These are phyloP conservation scores for Drosophila anomelani DNA, from an alignment of 2,888 invertebrate genomes.

Conservation along the genomic window DNA sequence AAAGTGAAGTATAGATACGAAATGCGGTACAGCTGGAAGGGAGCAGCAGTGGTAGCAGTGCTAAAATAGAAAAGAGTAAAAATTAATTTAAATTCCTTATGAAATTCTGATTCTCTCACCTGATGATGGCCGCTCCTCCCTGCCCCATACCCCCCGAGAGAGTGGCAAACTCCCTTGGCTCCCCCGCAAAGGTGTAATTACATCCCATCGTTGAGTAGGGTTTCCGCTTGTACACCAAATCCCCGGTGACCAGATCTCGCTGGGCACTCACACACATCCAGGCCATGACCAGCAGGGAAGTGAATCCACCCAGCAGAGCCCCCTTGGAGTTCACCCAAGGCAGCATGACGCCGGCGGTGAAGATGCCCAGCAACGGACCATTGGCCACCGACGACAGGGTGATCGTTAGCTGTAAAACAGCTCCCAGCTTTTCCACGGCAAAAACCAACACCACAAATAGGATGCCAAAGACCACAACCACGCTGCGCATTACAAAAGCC, in stretches of 20 bases:
- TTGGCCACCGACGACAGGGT: slow-evolving; percentile 88
- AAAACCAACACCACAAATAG: slow-evolving; percentile 88
- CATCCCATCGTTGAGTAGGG: slow-evolving; percentile 86
- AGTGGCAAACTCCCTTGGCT: slow-evolving; percentile 77
- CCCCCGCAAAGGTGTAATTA: slow-evolving; percentile 85
- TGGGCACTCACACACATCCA: slow-evolving; percentile 86
- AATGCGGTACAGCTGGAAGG: slow-evolving; percentile 87
- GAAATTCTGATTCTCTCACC: slow-evolving; percentile 27
- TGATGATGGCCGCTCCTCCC: slow-evolving; percentile 45
- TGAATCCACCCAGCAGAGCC: slow-evolving; percentile 86
- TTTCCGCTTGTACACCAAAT: slow-evolving; percentile 85
- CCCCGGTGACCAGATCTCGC: slow-evolving; percentile 85
- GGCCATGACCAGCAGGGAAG: slow-evolving; percentile 85
- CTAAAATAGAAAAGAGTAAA: neutral
- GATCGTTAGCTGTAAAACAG: slow-evolving; percentile 89
- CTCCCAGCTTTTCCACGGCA: slow-evolving; percentile 88
- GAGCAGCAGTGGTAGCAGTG: slow-evolving; percentile 38
- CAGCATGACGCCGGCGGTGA: slow-evolving; percentile 88
- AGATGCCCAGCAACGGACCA: slow-evolving; percentile 89
- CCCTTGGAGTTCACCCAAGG: slow-evolving; percentile 88
- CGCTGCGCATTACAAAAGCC: slow-evolving; percentile 88
- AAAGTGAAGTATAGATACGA: slow-evolving; percentile 93
- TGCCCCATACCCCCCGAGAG: slow-evolving; percentile 53
- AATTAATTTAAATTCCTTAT: no score
- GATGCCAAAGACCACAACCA: slow-evolving; percentile 88